These are phyloP conservation scores for Eristalis tenax DNA, from an alignment of 2,888 invertebrate genomes.

Conservation along the genomic window DNA sequence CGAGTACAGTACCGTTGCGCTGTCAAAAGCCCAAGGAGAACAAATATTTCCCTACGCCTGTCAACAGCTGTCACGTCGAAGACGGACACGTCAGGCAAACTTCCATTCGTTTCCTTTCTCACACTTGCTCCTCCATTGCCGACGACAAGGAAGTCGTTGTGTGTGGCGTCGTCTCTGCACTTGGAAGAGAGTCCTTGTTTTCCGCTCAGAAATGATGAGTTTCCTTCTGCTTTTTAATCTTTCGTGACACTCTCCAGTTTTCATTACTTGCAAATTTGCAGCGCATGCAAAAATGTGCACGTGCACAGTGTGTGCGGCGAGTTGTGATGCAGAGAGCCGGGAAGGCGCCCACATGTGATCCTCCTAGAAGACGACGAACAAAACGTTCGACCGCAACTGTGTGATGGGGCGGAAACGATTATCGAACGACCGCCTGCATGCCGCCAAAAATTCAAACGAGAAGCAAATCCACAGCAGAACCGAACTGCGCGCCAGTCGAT, in stretches of 20 bases:
- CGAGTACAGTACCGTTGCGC: not conserved
- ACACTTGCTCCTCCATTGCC: not conserved
- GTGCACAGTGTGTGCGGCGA: not conserved
- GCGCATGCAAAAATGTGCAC: not conserved
- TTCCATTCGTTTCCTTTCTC: not conserved
- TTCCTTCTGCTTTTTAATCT: not conserved
- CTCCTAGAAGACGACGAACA: not conserved
- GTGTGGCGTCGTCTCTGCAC: not conserved
- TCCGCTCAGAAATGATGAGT: not conserved
- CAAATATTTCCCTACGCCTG: conserved; percentile 36
- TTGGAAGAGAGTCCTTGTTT: not conserved
- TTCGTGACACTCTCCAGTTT: not conserved
- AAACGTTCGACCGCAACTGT: not conserved
- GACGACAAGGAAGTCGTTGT: not conserved
- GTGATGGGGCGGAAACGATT: not conserved
- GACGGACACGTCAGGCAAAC: not conserved
- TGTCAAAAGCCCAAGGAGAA: conserved; percentile 2
- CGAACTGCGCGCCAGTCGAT: not conserved
- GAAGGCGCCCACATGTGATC: not conserved
- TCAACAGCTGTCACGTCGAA: conserved; percentile 29
- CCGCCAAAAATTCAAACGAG: not conserved
- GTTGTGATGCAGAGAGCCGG: not conserved
- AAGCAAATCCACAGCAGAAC: no score
- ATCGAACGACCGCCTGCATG: not conserved
- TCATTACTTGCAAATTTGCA: not conserved